phyloP scores from a whole-genome alignment of 2,113 vertebrate species.

The Corythoichthys haematopterus region DNA sequence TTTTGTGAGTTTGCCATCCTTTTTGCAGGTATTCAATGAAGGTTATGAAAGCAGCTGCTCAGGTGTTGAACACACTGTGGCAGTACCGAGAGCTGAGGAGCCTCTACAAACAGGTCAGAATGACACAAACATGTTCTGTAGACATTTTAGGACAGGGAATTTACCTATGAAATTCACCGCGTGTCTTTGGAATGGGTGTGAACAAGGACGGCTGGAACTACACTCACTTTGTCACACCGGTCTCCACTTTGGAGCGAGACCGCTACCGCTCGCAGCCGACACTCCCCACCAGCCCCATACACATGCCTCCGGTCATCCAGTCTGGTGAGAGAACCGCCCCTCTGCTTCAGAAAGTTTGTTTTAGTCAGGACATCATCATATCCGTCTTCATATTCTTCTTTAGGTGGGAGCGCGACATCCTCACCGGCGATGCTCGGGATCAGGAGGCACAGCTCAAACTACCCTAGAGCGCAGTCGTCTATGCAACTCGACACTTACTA shows the following conservation, averaged over 20 bases:
- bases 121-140: too few species aligned
- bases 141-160: too few species aligned
- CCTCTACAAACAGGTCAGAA: slow-evolving; percentile 93
- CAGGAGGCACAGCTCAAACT: slow-evolving; percentile 84
- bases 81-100: slow-evolving; percentile 94
- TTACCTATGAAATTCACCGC: not conserved
- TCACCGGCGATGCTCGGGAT: slow-evolving; percentile 93
- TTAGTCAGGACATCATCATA: not conserved
- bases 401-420: slow-evolving; percentile 94
- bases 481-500: slow-evolving; percentile 95
- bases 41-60: slow-evolving; percentile 94
- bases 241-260: slow-evolving; percentile 91
- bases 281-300: slow-evolving; percentile 87
- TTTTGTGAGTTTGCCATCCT: not conserved
- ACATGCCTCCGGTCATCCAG: slow-evolving; percentile 93
- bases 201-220: slow-evolving; percentile 96
- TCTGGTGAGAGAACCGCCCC: slow-evolving; percentile 77
- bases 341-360: not conserved
- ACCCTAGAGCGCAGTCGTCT: slow-evolving; percentile 88
- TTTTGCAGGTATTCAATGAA: slow-evolving; percentile 86
- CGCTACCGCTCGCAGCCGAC: slow-evolving; percentile 95
- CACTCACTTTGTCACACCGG: slow-evolving; percentile 94
- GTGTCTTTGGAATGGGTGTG: not conserved
- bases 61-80: slow-evolving; percentile 96
- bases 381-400: not conserved